Evolutionary conservation across 2,113 vertebrate genomes (phyloP), one percentile per base, ranked within the genome.

Genomic region (Dipodomys merriami): DNA sequence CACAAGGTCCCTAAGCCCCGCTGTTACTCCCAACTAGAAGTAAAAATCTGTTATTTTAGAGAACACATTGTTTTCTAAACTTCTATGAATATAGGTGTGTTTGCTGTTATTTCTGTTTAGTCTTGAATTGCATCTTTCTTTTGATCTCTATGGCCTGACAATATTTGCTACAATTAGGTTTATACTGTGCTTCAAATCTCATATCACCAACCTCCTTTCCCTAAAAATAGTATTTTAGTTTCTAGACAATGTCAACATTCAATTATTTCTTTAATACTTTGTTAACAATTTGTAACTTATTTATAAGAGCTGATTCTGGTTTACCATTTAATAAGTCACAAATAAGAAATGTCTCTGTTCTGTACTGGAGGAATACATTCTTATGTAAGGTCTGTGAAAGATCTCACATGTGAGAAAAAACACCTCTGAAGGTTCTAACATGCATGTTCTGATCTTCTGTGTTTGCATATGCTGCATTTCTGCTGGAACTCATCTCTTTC

Each of bases 11-110:
- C 73, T 29, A 30, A 94, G 93, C 69, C 29, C 88, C 85, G 73
- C 7, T 27, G 91, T 33, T 95, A 71, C 88, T 86, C 85, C 88
- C 78, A 92, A 88, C 71, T 22, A 73, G 62, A 80, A 78, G 85
- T 71, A 91, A 91, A 64, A 91, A 88, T 81, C 80, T 83, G 82
- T 81, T 94, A 67, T 79, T 95, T 95, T 96, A 80, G 87, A 74
- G 67, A 90, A 91, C 44, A 92, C 22, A 86, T 10, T 91, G 90
- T 73, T 88, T 88, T 93, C 53, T 62, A 73, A 95, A 95, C 35
- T 73, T 94, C 53, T 85, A 25, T 78, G 29, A 74, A 79, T 57
- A 39, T 18, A 72, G 53, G 82, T 77, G 44, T 90, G 79, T 33
- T 84, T 80, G 74, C 85, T 79, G 46, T 76, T n/a, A 35, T 76